Evolutionary conservation across 2,888 invertebrate species (phyloP), one percentile per base, ranked within the genome.

Genomic region (Lasiommata megera): DNA sequence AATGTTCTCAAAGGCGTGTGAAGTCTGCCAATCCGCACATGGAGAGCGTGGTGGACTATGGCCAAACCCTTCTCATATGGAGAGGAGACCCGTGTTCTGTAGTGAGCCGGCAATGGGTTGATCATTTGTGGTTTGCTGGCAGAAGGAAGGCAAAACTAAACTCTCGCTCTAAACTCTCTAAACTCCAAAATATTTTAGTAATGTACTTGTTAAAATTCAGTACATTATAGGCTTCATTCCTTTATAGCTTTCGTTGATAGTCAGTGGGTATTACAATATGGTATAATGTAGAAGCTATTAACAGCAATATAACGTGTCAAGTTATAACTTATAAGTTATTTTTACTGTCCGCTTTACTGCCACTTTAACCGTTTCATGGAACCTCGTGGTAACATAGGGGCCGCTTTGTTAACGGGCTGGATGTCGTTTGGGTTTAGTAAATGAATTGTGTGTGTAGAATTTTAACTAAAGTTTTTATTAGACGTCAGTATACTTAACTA

Each of bases 281-380:
- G 3, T 43, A 43, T 28, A 43, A 43, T 43, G 14, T 44, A 44
- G 11, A 31, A 38, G 38, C 51, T 8, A 58, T 53, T 58, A 55
- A 56, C 48, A 58, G 38, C 56, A 61, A 54, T 61, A 61, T 53
- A 58, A 58, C 43, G 53, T 41, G 47, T 54, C 48, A 61, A 50
- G 58, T 58, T 53, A 61, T 55, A 43, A 55, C 44, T 55, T 46
- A 54, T 58, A 46, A 54, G 50, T 54, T 46, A 46, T 43, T 62
- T 66, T 67, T 67, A 64, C 56, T 57, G 60, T 40, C 41, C 47
- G 41, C 57, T 66, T 65, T 66, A 67, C 58, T 48, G 54, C 44
- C 48, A 47, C 61, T 56, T 63, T 63, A 58, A 64, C 52, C 44
- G 41, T 47, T 64, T 57, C 61, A 48, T 29, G 43, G 59, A 63